Base-by-base conservation (phyloP, 2,888 invertebrate genomes). In the Oeneis ivallda region DNA sequence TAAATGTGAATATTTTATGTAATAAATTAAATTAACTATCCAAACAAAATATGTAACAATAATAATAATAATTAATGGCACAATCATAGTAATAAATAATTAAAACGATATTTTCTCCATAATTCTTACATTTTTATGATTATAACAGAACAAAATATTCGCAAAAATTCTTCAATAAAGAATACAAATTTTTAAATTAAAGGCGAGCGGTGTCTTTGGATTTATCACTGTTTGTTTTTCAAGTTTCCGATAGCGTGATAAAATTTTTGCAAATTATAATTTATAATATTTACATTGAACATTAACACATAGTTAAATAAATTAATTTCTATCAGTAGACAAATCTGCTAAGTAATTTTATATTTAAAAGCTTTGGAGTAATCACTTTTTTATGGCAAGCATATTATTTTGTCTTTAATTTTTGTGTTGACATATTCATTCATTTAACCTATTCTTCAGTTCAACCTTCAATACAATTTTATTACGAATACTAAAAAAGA, bases 361-460 rank as follows among this genome's bases (percentile, higher is more conserved):
- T 83, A 84, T 81, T 76, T 74, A 75, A 77, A 74, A 79, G 82
- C 89, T 88, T 87, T 87, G 88, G 88, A 79, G 76, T 79, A 76
- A 85, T 86, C 83, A 86, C 86, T 82, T 78, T 82, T 79, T 70
- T 82, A 86, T 86, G 87, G 88, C 88, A 88, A 87, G 87, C 80
- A 62, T 63, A 63, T 37, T 52, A 43, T 56, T 41, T 19, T 65
- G 7, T 65, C 39, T 56, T 57, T 15, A 19, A 47, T 15, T 17
- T 26, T 19, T 43, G n/a, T 39, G 10, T 41, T 47, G 45, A 47
- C 15, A 47, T 47, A 47, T 7, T 7, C 26, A 26, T 26, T 26
- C 26, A 26, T 26, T 26, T 26, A 26, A 26, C 26, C n/a, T n/a
- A n/a, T n/a, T 26, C 26, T 5, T 26, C 5, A 26, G 26, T 26